A percentile compares a stretch with the other conserved stretches of the same genome.
phyloP scores from a whole-genome alignment of 1,140 invertebrate species.

The Drosophila azteca region DNA sequence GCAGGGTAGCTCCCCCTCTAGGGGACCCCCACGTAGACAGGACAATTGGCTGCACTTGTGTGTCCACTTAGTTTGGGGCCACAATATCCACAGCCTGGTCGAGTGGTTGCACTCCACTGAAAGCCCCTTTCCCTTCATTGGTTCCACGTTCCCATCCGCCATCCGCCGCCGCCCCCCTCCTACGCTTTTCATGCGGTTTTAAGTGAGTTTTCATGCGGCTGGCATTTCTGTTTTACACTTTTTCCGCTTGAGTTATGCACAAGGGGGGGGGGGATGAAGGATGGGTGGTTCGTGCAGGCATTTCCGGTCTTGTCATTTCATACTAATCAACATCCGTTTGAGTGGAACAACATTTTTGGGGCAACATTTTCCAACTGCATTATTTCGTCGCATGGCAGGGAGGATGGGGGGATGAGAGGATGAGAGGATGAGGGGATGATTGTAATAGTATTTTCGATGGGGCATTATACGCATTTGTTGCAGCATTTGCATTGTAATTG shows the following conservation, averaged over 20 bases:
- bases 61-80: conserved; percentile 50
- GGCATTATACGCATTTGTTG: conserved; percentile 57
- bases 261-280: too few relatives aligned
- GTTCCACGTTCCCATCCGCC: background rate
- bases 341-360: conserved; percentile 38
- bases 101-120: conserved; percentile 35
- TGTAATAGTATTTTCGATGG: conserved; percentile 47
- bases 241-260: conserved; percentile 41
- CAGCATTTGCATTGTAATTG: conserved; percentile 67
- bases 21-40: conserved; percentile 28
- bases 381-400: conserved; percentile 22
- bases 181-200: conserved; percentile 35
- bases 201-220: conserved; percentile 38
- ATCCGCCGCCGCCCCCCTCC: background rate
- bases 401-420: background rate
- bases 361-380: conserved; percentile 38
- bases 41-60: conserved; percentile 69
- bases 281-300: background rate
- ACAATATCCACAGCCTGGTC: conserved; percentile 47
- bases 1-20: too few relatives aligned
- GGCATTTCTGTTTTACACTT: conserved; percentile 21
- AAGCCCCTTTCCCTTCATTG: too few relatives aligned
- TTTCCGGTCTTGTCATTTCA: conserved; percentile 74
- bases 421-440: background rate
- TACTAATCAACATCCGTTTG: conserved; percentile 74